Evolutionary conservation across 37 sponge, comb jelly and placozoan species (phyloP), one percentile per base, ranked within the genome.

Genomic region (Diacarnus erythraeanus): DNA sequence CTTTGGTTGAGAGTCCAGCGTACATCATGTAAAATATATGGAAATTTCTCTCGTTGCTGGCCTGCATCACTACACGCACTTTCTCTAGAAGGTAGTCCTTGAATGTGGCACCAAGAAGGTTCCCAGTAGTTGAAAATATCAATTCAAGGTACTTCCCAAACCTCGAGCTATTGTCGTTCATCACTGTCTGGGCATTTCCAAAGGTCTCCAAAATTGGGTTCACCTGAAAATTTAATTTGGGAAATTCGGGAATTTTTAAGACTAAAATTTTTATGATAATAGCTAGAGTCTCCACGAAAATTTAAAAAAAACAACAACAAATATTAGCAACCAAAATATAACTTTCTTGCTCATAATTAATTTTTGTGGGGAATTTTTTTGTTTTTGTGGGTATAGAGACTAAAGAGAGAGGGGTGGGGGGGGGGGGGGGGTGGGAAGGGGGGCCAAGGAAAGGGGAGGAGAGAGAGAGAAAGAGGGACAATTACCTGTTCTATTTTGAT

Each of bases 101-200:
- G 75, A 89, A 86, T 58, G 79, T 89, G 51, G 90, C 90, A 6
- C 95, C 95, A 43, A 92, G 33, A 26, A 72, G 22, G 44, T 65
- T 63, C 8, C 87, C 87, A 1, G 86, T 88, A n/a, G 76, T 33
- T 8, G 59, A 57, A 72, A 94, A 94, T 70, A 88, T 80, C 65
- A 94, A 63, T 57, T 94, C 88, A 65, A 94, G 80, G 86, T 87
- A 94, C 75, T 94, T 94, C 40, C 91, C 91, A 84, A 94, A 94
- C 38, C 95, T 70, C 54, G 91, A 92, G 38, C 91, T 92, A 72
- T 94, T 94, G 91, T 91, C 84, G 64, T 94, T 94, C 91, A 94
- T 91, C 25, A 94, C 78, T 2, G 95, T 94, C 81, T 83, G 77
- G 34, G 95, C 95, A 84, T 94, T 94, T 6, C 95, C 95, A 84